Evolutionary conservation across 2,888 invertebrate species (phyloP).

Genomic region (Dolomedes plantarius): DNA sequence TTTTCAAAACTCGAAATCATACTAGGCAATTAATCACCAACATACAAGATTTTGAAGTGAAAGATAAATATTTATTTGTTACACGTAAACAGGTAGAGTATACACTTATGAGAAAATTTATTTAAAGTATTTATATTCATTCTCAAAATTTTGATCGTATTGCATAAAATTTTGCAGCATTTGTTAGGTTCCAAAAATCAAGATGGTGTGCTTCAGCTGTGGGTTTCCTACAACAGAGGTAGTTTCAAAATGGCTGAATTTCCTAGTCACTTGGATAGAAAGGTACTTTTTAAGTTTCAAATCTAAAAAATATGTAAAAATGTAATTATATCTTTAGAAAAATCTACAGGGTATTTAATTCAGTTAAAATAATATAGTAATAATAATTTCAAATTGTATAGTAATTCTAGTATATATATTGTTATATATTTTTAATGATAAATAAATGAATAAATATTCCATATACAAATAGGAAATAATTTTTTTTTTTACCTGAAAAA

Average conservation of each 20-base stretch:
- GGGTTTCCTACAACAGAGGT: slow-evolving; percentile 85
- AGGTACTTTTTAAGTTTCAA: slow-evolving; percentile 38
- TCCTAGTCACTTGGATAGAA: slow-evolving; percentile 82
- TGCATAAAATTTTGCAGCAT: slow-evolving; percentile 41
- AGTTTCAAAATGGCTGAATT: slow-evolving; percentile 86
- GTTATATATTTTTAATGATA: too few relatives aligned
- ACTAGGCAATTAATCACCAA: slow-evolving; percentile 81
- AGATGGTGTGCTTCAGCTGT: slow-evolving; percentile 80
- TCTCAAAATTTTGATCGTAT: too few relatives aligned
- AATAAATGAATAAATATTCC: too few relatives aligned
- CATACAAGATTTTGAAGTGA: slow-evolving; percentile 88
- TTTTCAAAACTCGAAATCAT: slow-evolving; percentile 75
- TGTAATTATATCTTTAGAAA: too few relatives aligned
- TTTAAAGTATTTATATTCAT: too few relatives aligned
- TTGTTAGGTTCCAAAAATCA: slow-evolving; percentile 69
- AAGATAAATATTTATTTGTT: slow-evolving; percentile 90
- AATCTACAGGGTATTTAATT: too few relatives aligned
- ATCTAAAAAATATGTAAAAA: neutral
- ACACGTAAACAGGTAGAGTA: slow-evolving; percentile 82
- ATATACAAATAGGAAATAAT: too few relatives aligned
- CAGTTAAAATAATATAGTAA: too few relatives aligned
- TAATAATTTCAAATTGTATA: too few relatives aligned
- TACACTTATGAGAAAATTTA: too few relatives aligned
- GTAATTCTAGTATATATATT: too few relatives aligned
- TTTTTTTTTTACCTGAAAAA: too few relatives aligned